phyloP scores from a whole-genome alignment of 2,113 vertebrate genomes.

The Myiagra hebetior region DNA sequence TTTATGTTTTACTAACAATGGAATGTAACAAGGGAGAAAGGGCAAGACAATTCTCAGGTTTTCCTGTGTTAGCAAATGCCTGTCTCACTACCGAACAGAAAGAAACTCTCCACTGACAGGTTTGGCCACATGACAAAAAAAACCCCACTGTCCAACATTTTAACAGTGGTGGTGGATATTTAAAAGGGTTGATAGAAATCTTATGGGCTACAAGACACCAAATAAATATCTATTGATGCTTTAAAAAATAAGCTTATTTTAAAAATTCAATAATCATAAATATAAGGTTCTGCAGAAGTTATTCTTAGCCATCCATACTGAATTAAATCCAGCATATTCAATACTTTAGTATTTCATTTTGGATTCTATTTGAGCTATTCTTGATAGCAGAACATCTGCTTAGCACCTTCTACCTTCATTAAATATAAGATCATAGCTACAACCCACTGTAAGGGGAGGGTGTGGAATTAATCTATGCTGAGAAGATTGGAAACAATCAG shows the following conservation, averaged over 20 bases:
- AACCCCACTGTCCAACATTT: not conserved
- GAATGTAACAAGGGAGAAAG: not conserved
- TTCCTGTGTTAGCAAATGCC: not conserved
- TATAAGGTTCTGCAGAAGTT: not conserved
- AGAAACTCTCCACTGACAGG: not conserved
- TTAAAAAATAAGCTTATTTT: not conserved
- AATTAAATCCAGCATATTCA: not conserved
- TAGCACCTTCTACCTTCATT: not conserved
- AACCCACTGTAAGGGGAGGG: accelerated
- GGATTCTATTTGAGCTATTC: not conserved
- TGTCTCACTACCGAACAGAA: not conserved
- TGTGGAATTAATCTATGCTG: not conserved
- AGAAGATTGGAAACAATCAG: not conserved
- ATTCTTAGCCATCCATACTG: not conserved
- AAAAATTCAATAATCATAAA: not conserved
- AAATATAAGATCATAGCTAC: not conserved
- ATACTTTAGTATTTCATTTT: not conserved
- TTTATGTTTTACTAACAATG: not conserved
- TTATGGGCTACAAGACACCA: not conserved
- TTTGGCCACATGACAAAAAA: not conserved
- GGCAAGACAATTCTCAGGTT: not conserved
- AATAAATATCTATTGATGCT: not conserved
- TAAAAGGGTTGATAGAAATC: not conserved
- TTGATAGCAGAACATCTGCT: not conserved
- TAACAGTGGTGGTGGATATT: not conserved